phyloP scores from a whole-genome alignment of 2,888 invertebrate species.

The Dioctria linearis region DNA sequence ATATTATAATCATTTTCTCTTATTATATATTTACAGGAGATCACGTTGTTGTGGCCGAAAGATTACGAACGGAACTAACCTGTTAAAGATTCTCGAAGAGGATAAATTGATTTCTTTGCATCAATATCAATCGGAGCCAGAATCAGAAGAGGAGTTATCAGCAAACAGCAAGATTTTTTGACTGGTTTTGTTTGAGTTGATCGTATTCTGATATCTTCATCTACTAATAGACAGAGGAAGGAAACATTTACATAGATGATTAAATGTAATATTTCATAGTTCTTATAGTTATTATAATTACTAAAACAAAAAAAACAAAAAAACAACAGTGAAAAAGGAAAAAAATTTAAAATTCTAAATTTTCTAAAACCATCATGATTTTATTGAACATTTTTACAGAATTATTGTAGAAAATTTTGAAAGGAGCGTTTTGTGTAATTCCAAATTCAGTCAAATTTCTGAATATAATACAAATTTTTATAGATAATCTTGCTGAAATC shows the following conservation, averaged over 20 bases:
- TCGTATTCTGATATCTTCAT: background rate
- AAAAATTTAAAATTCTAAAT: constrained; percentile 41
- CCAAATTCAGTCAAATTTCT: constrained; percentile 13
- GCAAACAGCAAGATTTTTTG: background rate
- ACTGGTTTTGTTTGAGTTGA: background rate
- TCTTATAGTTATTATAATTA: constrained; percentile 21
- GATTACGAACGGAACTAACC: constrained; percentile 40
- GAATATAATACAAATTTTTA: constrained; percentile 28
- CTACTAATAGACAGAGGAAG: background rate
- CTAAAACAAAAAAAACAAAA: background rate
- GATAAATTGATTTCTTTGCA: constrained; percentile 3
- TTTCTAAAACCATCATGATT: constrained; percentile 36
- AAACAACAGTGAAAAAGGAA: constrained; percentile 11
- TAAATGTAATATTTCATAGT: constrained; percentile 42
- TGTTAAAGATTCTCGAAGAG: constrained; percentile 20
- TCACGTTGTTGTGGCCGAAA: constrained; percentile 33
- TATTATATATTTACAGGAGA: background rate
- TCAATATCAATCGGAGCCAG: background rate
- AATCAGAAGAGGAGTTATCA: background rate
- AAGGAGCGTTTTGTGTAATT: constrained; percentile 13
- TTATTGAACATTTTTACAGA: constrained; percentile 45
- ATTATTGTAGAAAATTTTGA: constrained; percentile 23
- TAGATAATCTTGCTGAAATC: constrained; percentile 21
- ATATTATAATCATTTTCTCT: no score
- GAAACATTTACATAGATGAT: background rate